Conservation (phyloP, 2,797 vertebrate species). For the Enteromius radiatus region DNA sequence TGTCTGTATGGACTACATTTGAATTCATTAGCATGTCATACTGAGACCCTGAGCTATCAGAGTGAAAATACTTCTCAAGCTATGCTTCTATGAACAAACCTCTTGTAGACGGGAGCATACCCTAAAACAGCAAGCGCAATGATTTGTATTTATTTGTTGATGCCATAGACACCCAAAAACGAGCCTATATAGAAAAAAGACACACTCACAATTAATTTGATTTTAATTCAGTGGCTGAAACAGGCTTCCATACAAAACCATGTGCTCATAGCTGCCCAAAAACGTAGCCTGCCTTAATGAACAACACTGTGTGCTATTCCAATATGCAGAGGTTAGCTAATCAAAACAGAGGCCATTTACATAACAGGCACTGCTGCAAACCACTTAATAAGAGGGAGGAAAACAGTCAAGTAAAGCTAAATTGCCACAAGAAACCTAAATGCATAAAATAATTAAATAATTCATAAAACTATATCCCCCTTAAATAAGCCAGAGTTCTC, state of each 20-base stretch:
- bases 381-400: neutral
- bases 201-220: neutral
- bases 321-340: neutral
- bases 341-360: neutral
- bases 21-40: constrained; percentile 61
- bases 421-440: neutral
- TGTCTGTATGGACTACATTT: constrained; percentile 49
- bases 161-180: neutral
- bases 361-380: neutral
- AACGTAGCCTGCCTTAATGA: neutral
- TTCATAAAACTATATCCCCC: constrained; percentile 8
- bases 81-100: constrained; percentile 32
- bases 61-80: constrained; percentile 9
- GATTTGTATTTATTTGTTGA: neutral
- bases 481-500: neutral
- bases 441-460: neutral
- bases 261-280: neutral
- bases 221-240: neutral
- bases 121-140: neutral
- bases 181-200: no score
- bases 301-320: neutral
- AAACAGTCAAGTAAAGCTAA: neutral
- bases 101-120: neutral
- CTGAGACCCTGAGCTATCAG: constrained; percentile 3
- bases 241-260: neutral